Conservation (phyloP, 2,888 invertebrate genomes). For the Apeira syringaria region DNA sequence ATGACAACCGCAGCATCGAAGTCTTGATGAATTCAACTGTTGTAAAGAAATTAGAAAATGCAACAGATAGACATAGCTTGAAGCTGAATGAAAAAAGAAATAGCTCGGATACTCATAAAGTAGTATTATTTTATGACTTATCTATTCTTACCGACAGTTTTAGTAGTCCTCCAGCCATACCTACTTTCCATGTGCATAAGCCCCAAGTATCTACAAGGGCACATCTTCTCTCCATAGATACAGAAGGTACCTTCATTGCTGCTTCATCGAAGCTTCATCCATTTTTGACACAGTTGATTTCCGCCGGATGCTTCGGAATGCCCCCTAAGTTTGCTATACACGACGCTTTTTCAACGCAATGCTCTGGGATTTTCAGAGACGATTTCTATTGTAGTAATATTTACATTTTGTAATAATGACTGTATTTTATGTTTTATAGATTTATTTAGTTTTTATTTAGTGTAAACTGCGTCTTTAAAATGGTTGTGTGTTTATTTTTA, state of each 20-base stretch:
- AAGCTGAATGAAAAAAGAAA: constrained; percentile 7
- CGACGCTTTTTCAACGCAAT: constrained; percentile 53
- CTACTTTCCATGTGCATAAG: constrained; percentile 1
- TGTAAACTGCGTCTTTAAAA: not conserved
- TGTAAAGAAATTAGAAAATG: not conserved
- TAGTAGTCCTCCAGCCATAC: not conserved
- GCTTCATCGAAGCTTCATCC: constrained; percentile 57
- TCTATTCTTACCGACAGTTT: constrained; percentile 41
- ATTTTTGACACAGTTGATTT: constrained; percentile 54
- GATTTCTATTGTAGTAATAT: constrained; percentile 62
- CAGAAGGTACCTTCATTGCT: constrained; percentile 64
- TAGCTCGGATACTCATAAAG: constrained; percentile 40
- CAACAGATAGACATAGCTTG: not conserved
- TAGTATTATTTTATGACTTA: constrained; percentile 55
- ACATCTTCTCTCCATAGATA: constrained; percentile 50
- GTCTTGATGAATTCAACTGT: not conserved
- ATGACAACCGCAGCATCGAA: not conserved
- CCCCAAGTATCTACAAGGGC: constrained; percentile 17
- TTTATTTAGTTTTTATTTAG: not conserved
- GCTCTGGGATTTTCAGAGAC: constrained; percentile 49
- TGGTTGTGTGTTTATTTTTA: too few species aligned
- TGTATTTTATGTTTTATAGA: not conserved
- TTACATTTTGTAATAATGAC: constrained; percentile 48
- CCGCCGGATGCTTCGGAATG: constrained; percentile 48
- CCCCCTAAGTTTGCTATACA: constrained; percentile 57